A percentile compares a stretch with the other conserved stretches of the same genome.
These are phyloP conservation scores for Gila robusta DNA, from an alignment of 2,797 vertebrate species.

Conservation along the genomic window DNA sequence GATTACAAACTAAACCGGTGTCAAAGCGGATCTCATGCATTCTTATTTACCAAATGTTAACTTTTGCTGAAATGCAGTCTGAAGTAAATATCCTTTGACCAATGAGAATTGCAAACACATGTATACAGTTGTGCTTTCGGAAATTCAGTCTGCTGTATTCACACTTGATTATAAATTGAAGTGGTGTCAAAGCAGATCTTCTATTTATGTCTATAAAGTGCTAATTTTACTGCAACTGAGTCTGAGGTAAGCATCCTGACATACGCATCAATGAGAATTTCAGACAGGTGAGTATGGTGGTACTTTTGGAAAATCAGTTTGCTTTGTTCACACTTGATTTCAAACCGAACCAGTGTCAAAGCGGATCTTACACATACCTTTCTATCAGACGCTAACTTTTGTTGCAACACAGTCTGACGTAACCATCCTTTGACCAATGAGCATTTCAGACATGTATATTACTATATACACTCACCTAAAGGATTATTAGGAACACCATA, in stretches of 20 bases:
- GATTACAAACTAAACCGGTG: background rate
- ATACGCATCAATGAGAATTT: background rate
- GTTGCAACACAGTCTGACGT: background rate
- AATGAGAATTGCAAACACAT: background rate
- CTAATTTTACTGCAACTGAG: background rate
- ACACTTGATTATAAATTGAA: background rate
- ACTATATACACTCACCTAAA: too few species aligned
- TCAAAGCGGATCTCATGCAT: background rate
- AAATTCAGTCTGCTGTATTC: background rate
- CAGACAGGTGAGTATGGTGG: background rate
- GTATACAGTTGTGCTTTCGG: background rate
- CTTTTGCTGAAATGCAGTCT: background rate
- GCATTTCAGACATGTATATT: background rate
- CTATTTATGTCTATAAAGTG: background rate
- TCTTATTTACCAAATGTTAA: background rate
- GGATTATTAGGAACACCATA: too few species aligned
- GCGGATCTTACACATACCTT: background rate
- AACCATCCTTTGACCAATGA: background rate
- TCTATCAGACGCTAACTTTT: background rate
- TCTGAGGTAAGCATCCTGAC: background rate
- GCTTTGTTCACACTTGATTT: background rate
- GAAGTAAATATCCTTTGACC: background rate
- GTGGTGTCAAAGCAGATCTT: background rate
- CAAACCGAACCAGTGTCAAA: background rate
- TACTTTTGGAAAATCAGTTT: background rate